Conservation (phyloP, 2,888 invertebrate genomes). For the Trichopoda pennipes region DNA sequence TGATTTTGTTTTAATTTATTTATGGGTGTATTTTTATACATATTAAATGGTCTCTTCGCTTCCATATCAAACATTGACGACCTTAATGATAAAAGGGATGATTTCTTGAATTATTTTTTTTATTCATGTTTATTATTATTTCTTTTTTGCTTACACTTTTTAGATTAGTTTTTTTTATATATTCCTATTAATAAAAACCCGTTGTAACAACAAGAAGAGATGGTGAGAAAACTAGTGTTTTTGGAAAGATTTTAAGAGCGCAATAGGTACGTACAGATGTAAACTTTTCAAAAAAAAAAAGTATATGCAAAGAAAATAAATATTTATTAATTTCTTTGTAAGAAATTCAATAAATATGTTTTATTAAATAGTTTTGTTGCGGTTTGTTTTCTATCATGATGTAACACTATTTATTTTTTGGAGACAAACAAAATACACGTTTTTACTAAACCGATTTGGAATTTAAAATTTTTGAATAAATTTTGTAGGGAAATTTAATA, state of each 20-base stretch:
- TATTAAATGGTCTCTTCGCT: conserved; percentile 61
- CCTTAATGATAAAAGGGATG: conserved; percentile 54
- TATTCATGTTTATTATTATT: conserved; percentile 26
- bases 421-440: no score
- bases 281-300: conserved; percentile 49
- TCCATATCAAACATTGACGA: conserved; percentile 56
- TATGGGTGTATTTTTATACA: conserved; percentile 37
- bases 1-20: conserved; percentile 8
- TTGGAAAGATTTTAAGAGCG: conserved; percentile 47
- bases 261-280: conserved; percentile 28
- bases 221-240: conserved; percentile 61
- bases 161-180: conserved; percentile 10
- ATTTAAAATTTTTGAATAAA: not conserved
- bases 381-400: conserved; percentile 38
- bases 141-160: conserved; percentile 27
- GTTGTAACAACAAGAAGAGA: conserved; percentile 56
- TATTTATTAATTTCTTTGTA: conserved; percentile 41
- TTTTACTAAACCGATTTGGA: not conserved
- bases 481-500: no score
- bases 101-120: conserved; percentile 32
- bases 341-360: conserved; percentile 44
- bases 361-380: conserved; percentile 48
- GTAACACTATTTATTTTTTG: conserved; percentile 20
- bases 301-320: conserved; percentile 37
- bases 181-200: conserved; percentile 28